Conservation (phyloP, 1,140 invertebrate species). For the Drosophila truncata region DNA sequence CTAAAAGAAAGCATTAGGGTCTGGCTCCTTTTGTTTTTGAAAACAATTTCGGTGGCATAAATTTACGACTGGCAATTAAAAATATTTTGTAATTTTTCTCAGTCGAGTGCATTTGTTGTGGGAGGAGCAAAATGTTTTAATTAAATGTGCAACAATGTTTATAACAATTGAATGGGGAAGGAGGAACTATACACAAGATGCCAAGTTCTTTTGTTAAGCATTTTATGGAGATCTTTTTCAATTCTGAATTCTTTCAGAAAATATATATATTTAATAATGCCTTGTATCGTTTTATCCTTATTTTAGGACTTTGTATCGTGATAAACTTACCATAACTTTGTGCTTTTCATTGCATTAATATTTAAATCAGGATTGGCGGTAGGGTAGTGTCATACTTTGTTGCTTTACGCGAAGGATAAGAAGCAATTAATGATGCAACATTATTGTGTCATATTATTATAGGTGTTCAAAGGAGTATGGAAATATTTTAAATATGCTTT, state of each 20-base stretch:
- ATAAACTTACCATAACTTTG: not conserved
- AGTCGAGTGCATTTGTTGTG: slow-evolving; percentile 19
- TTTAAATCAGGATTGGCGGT: not conserved
- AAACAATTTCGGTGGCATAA: slow-evolving; percentile 59
- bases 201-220: not conserved
- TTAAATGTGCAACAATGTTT: slow-evolving; percentile 41
- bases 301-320: not conserved
- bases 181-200: not conserved
- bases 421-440: not conserved
- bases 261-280: not conserved
- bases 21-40: slow-evolving; percentile 47
- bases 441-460: not conserved
- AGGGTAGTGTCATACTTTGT: not conserved
- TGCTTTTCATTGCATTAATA: not conserved
- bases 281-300: too few relatives aligned
- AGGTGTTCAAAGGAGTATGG: not conserved
- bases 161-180: not conserved
- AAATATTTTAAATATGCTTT: not conserved
- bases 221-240: not conserved
- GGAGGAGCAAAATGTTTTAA: slow-evolving; percentile 16
- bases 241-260: not conserved
- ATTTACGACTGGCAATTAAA: slow-evolving; percentile 54
- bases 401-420: not conserved
- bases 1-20: not conserved
- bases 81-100: slow-evolving; percentile 54